phyloP scores from a whole-genome alignment of 1,140 invertebrate species.

The Calephelis virginiensis region DNA sequence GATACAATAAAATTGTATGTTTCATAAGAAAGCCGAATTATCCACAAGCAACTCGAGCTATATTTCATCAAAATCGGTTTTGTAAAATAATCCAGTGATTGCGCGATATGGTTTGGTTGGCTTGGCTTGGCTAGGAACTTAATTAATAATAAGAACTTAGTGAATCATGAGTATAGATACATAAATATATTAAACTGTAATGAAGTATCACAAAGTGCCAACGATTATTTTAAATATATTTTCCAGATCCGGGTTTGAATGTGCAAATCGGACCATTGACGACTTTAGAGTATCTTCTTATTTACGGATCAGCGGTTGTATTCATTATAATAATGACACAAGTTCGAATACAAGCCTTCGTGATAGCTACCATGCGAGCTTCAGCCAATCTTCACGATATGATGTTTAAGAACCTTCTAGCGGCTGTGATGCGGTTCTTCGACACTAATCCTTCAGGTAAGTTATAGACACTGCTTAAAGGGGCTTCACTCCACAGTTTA shows the following conservation, averaged over 20 bases:
- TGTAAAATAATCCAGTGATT: too few species aligned
- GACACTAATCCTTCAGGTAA: conserved; percentile 86
- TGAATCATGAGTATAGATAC: neutral
- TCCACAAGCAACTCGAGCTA: too few species aligned
- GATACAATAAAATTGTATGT: too few species aligned
- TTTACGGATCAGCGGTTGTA: conserved; percentile 46
- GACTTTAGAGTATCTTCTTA: conserved; percentile 49
- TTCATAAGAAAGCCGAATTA: too few species aligned
- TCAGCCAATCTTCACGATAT: conserved; percentile 82
- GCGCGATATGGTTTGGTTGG: too few species aligned
- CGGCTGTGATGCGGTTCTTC: conserved; percentile 87
- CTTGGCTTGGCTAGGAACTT: too few species aligned
- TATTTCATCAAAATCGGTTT: too few species aligned
- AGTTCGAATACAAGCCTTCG: conserved; percentile 74
- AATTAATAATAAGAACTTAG: too few species aligned
- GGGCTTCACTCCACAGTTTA: too few species aligned
- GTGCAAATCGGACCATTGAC: conserved; percentile 51
- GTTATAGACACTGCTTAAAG: neutral
- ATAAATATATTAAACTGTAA: neutral
- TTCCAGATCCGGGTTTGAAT: conserved; percentile 53
- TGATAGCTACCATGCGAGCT: conserved; percentile 80
- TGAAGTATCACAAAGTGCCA: neutral
- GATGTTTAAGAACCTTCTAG: conserved; percentile 82
- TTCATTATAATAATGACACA: conserved; percentile 60
- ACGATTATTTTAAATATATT: neutral